Percentiles rank a stretch among this genome's conserved stretches.
Conservation (phyloP, 2,113 vertebrate species). For the Hydrolagus affinis region DNA sequence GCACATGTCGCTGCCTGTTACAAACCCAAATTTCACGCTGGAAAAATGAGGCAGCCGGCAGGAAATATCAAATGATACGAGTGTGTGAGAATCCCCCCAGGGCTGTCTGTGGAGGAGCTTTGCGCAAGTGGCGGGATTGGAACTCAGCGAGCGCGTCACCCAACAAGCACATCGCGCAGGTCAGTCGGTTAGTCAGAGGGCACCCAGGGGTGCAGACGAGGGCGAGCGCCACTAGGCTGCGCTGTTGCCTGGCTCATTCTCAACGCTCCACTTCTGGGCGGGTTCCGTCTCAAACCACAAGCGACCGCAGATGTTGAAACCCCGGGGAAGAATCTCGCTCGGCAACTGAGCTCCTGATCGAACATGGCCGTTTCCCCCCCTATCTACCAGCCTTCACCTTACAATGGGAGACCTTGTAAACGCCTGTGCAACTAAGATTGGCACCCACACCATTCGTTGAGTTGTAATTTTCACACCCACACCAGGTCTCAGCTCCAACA, state of each 20-base stretch:
- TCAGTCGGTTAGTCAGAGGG: not conserved
- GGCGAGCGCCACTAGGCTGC: not conserved
- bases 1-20: conserved; percentile 27
- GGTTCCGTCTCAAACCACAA: too few species aligned
- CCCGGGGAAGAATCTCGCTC: too few species aligned
- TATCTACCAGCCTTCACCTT: too few species aligned
- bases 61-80: conserved; percentile 30
- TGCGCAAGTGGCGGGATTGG: not conserved
- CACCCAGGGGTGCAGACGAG: not conserved
- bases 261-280: too few species aligned
- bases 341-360: too few species aligned
- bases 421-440: too few species aligned
- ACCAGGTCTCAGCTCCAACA: too few species aligned
- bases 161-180: not conserved
- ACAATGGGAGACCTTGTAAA: too few species aligned
- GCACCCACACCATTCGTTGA: too few species aligned
- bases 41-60: conserved; percentile 19
- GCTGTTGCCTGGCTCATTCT: conserved; percentile 1
- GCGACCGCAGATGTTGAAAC: too few species aligned
- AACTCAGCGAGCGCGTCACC: not conserved
- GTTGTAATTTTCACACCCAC: too few species aligned
- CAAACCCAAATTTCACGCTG: conserved; percentile 26
- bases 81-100: not conserved
- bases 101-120: conserved; percentile 6
- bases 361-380: too few species aligned